Conservation (phyloP, 30 jellyfish, hydroid and myxozoan genomes). For the Aurelia sp. region DNA sequence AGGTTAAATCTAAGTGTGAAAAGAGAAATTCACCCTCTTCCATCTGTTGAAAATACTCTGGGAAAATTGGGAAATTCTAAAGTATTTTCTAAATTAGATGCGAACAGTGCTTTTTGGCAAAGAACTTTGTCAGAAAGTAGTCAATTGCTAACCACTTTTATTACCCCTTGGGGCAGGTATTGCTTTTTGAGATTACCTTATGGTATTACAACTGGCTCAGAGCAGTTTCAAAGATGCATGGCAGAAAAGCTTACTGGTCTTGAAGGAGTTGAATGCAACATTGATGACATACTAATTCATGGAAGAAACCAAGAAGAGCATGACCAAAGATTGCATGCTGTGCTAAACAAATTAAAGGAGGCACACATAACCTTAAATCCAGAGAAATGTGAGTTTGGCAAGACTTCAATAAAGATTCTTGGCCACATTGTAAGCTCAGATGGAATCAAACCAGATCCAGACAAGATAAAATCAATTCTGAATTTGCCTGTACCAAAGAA, state of each 20-base stretch:
- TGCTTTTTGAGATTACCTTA: constrained; percentile 65
- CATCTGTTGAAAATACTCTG: constrained; percentile 26
- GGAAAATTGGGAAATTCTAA: constrained; percentile 3
- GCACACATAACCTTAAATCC: constrained; percentile 60
- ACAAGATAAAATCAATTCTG: constrained; percentile 26
- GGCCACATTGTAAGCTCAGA: constrained; percentile 60
- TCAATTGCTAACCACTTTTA: constrained; percentile 11
- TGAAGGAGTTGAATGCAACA: constrained; percentile 19
- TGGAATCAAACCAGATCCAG: constrained; percentile 60
- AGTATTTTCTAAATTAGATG: constrained; percentile 66
- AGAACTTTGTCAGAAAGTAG: constrained; percentile 38
- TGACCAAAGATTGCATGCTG: constrained; percentile 35
- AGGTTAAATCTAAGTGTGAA: constrained; percentile 41
- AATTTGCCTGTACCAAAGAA: constrained; percentile 46
- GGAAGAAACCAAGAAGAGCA: constrained; percentile 59
- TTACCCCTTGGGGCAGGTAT: constrained; percentile 57
- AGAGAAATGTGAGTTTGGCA: constrained; percentile 51
- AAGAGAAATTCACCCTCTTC: constrained; percentile 67
- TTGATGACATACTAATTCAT: constrained; percentile 26
- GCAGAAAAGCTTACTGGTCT: constrained; percentile 15
- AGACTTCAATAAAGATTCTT: neutral
- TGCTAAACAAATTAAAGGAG: constrained; percentile 36
- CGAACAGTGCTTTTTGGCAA: constrained; percentile 81
- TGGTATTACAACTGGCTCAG: constrained; percentile 53
- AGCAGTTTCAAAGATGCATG: constrained; percentile 3